Percentiles rank a stretch among this genome's conserved stretches.
Conservation (phyloP, 2,113 vertebrate species). For the Pseudolaguvia tuberculata region DNA sequence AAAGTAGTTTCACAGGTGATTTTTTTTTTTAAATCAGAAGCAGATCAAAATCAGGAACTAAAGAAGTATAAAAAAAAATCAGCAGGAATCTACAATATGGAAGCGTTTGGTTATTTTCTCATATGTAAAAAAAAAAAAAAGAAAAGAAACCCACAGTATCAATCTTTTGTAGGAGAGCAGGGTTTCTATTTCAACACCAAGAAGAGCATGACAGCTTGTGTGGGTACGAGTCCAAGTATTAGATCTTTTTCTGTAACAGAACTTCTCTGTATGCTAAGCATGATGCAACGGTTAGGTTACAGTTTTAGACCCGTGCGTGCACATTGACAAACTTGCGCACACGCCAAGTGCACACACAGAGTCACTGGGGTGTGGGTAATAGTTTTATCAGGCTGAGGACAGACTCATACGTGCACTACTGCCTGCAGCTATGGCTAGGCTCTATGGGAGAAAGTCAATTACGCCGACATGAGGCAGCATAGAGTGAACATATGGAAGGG, state of each 20-base stretch:
- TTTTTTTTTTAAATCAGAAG: conserved; percentile 33
- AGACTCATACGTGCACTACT: conserved; percentile 49
- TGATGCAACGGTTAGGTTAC: conserved; percentile 35
- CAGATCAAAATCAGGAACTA: conserved; percentile 32
- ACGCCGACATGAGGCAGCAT: conserved; percentile 49
- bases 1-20: conserved; percentile 47
- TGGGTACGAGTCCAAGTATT: conserved; percentile 34
- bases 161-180: conserved; percentile 11
- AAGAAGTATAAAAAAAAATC: conserved; percentile 18
- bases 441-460: conserved; percentile 57
- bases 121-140: conserved; percentile 19
- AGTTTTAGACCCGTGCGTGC: conserved; percentile 29
- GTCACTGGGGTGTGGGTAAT: conserved; percentile 50
- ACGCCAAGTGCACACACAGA: conserved; percentile 26
- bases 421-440: conserved; percentile 54
- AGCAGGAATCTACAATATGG: conserved; percentile 39
- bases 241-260: conserved; percentile 36
- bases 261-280: conserved; percentile 38
- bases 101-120: conserved; percentile 36
- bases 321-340: conserved; percentile 5
- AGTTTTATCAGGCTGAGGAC: conserved; percentile 54
- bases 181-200: conserved; percentile 23
- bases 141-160: neutral
- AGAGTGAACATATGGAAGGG: conserved; percentile 54
- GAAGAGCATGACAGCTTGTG: conserved; percentile 26